Evolutionary conservation across 2,797 vertebrate genomes (phyloP).

Genomic region (Clarias fuscus): DNA sequence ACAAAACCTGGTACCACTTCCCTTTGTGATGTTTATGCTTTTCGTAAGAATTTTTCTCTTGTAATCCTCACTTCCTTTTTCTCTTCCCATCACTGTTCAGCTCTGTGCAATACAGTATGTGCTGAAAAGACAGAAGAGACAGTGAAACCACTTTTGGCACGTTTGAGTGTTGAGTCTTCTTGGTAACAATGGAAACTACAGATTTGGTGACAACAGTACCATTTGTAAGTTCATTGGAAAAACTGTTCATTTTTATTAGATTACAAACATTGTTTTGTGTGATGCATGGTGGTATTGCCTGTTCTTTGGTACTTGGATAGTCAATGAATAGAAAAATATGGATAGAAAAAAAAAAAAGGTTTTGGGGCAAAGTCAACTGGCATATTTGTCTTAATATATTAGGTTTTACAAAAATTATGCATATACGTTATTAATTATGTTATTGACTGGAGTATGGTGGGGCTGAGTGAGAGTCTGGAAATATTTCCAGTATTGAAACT

Average conservation of each 20-base stretch:
- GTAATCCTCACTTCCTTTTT: constrained; percentile 10
- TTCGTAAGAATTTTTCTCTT: constrained; percentile 3
- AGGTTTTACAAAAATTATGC: background rate
- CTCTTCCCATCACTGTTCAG: background rate
- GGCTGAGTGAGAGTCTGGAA: background rate
- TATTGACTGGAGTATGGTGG: background rate
- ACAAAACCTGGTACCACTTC: constrained; percentile 20
- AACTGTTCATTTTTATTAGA: background rate
- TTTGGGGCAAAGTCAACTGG: background rate
- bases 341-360: background rate
- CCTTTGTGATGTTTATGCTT: background rate
- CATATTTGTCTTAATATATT: background rate
- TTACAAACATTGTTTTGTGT: background rate
- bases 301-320: background rate
- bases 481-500: background rate
- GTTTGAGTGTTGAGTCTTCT: background rate
- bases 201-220: background rate
- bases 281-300: background rate
- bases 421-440: background rate
- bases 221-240: constrained; percentile 21
- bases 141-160: background rate
- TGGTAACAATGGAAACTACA: background rate
- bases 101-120: background rate
- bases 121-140: background rate
- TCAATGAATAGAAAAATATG: background rate